Base-by-base conservation (phyloP, 2,888 invertebrate species). In the Petrolisthes cinctipes region DNA sequence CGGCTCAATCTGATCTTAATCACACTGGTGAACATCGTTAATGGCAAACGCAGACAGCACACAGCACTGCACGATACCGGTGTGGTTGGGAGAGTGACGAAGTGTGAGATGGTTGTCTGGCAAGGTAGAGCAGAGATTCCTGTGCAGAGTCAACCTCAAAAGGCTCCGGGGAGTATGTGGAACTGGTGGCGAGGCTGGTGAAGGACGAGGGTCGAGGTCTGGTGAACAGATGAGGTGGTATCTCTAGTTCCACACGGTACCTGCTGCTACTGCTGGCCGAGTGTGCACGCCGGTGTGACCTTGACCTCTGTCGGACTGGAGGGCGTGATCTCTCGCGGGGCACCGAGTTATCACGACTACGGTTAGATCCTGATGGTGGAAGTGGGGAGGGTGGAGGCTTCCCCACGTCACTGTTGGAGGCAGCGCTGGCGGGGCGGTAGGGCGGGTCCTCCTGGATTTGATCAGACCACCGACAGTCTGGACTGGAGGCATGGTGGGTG, bases 201-300 rank as follows among this genome's bases (percentile, higher is more conserved):
- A 83, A 85, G 51, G 88, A 88, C 17, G 78, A 81, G 11, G 85
- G 88, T 6, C 85, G 75, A 14, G 81, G 88, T 5, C 82, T 82
- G 11, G 86, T 23, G 7, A 86, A 78, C n/a, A 86, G 66, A n/a
- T 86, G 86, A 9, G 86, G 86, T 11, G 88, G 85, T 14, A 88
- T 88, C 17, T 88, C 85, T 11, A 88, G 37, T 68, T 88, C 76
- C 7, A 88, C 84, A n/a, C 85, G 75, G 71, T 85, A 88, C 37
- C 84, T 81, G 11, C 66, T 54, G 71, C n/a, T n/a, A 37, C 37
- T 37, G 20, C 71, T 87, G 68, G 88, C 88, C n/a, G 88, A 88
- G 51, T 81, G 82, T 2, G 88, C 81, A 6, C 88, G 81, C 14
- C 85, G 88, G 6, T 78, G 66, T 4, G 88, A 85, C 17, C 81